These are phyloP conservation scores for Pherbina coryleti DNA, from an alignment of 2,888 invertebrate genomes.

Conservation along the genomic window DNA sequence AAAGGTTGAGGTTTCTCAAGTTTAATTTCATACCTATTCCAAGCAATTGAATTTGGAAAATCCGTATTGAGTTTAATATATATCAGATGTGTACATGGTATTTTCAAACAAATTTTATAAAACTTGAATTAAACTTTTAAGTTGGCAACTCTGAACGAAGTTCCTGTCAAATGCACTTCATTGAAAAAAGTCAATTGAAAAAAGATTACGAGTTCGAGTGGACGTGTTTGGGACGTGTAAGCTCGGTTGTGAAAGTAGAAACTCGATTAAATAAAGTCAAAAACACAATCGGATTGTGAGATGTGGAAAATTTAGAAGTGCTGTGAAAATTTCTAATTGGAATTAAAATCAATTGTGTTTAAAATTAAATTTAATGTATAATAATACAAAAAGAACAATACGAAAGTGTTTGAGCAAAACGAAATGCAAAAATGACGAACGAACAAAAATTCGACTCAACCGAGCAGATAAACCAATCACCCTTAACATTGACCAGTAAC, in stretches of 20 bases:
- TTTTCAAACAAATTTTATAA: no score
- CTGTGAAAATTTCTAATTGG: neutral
- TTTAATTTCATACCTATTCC: no score
- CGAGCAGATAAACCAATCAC: neutral
- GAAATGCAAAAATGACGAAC: constrained; percentile 23
- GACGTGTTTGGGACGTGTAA: neutral
- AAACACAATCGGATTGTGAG: neutral
- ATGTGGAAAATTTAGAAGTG: constrained; percentile 14
- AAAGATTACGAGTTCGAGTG: neutral
- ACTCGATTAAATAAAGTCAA: neutral
- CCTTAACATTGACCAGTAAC: constrained; percentile 8
- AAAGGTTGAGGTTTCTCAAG: no score
- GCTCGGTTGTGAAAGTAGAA: neutral
- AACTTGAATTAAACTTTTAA: no score
- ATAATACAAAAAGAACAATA: neutral
- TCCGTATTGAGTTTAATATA: no score
- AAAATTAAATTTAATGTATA: constrained; percentile 21
- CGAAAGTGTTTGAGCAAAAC: neutral
- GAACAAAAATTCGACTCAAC: neutral
- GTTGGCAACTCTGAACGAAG: no score
- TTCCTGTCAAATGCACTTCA: no score
- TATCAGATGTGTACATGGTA: no score
- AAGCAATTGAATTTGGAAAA: no score
- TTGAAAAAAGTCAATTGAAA: neutral
- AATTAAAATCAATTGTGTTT: constrained; percentile 13